Conservation (phyloP, 1,140 invertebrate species). For the Holotrichia oblita region DNA sequence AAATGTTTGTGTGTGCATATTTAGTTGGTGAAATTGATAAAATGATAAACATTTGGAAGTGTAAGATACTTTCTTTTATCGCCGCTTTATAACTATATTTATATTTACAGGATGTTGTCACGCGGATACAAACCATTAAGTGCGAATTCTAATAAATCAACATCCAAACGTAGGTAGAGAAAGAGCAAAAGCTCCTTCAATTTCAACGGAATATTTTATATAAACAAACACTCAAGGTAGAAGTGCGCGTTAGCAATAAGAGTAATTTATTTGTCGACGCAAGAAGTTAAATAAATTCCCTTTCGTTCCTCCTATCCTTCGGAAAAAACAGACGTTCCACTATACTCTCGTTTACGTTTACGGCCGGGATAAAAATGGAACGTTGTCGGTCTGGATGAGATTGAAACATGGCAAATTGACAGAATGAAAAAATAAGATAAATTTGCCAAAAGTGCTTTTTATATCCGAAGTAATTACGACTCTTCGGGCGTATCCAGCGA, state of each 20-base stretch:
- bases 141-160: too few species aligned
- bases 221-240: neutral
- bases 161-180: neutral
- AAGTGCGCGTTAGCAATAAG: neutral
- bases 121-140: too few species aligned
- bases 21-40: neutral
- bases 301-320: slow-evolving; percentile 10
- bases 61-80: too few species aligned
- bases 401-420: slow-evolving; percentile 36
- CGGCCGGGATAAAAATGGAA: slow-evolving; percentile 21
- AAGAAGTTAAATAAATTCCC: slow-evolving; percentile 35
- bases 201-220: slow-evolving; percentile 23
- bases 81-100: too few species aligned
- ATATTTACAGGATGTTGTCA: too few species aligned
- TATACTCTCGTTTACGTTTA: slow-evolving; percentile 9
- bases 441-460: slow-evolving; percentile 34
- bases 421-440: slow-evolving; percentile 37
- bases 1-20: neutral
- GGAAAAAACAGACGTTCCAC: neutral
- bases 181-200: neutral
- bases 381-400: slow-evolving; percentile 23
- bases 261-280: slow-evolving; percentile 33
- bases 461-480: slow-evolving; percentile 31
- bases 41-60: neutral
- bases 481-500: slow-evolving; percentile 21